These are phyloP conservation scores for Caenorhabditis drosophilae DNA, from an alignment of 2,888 invertebrate genomes.

Conservation along the genomic window DNA sequence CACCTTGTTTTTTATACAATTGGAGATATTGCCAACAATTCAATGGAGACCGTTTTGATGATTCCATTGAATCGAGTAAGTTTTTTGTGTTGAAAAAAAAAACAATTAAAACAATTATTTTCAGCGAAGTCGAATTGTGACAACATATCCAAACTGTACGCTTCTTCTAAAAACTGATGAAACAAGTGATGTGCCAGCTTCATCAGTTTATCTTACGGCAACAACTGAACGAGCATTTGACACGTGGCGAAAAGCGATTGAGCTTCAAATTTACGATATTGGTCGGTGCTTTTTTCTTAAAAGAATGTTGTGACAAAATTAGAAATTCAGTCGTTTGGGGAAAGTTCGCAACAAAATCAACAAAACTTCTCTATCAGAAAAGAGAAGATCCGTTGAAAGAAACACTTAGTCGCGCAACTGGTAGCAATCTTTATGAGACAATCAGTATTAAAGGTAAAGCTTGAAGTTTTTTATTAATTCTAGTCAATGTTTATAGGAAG, in stretches of 20 bases:
- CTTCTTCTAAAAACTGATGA: slow-evolving; percentile 38
- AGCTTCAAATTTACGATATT: slow-evolving; percentile 48
- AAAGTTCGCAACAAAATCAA: slow-evolving; percentile 40
- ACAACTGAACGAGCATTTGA: slow-evolving; percentile 39
- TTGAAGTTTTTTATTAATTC: no score
- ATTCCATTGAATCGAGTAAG: slow-evolving; percentile 43
- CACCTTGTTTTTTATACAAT: slow-evolving; percentile 40
- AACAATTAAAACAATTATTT: slow-evolving; percentile 1
- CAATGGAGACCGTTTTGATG: slow-evolving; percentile 33
- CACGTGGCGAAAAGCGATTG: slow-evolving; percentile 45
- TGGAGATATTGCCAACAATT: slow-evolving; percentile 33
- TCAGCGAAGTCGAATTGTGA: slow-evolving; percentile 41
- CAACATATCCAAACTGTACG: slow-evolving; percentile 30
- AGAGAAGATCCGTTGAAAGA: slow-evolving; percentile 45
- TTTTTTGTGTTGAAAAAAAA: not conserved
- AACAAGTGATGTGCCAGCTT: slow-evolving; percentile 30
- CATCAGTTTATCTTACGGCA: slow-evolving; percentile 30
- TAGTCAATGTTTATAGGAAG: no score
- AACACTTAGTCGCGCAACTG: slow-evolving; percentile 45
- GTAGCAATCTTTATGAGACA: slow-evolving; percentile 51
- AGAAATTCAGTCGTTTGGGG: slow-evolving; percentile 47
- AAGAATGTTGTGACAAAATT: not conserved
- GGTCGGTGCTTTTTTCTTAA: slow-evolving; percentile 11
- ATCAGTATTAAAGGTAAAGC: slow-evolving; percentile 47
- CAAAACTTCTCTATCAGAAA: slow-evolving; percentile 41